A percentile compares a stretch with the other conserved stretches of the same genome.
Conservation (phyloP, 2,888 invertebrate species). For the Mythimna loreyi region DNA sequence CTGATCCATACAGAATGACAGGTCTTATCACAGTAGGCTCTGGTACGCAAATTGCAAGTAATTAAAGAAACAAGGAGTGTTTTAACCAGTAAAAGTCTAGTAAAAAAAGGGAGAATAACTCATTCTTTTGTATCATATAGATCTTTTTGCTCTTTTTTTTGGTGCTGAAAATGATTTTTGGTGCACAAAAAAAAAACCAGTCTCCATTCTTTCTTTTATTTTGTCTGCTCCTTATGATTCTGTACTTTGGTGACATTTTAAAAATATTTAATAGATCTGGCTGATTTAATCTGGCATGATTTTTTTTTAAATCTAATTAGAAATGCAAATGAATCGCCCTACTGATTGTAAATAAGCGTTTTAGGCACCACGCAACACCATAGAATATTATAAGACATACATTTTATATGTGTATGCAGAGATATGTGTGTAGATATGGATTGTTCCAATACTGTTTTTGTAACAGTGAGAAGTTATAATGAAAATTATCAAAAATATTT, state of each 20-base stretch:
- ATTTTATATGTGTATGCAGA: conserved; percentile 16
- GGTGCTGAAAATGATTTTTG: no score
- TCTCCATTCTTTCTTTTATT: no score
- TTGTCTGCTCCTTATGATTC: neutral
- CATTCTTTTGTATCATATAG: no score
- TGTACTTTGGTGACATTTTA: neutral
- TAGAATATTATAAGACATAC: conserved; percentile 17
- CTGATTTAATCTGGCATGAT: conserved; percentile 14
- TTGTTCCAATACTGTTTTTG: conserved; percentile 24
- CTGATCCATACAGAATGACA: no score
- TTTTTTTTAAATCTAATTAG: neutral
- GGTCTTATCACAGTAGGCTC: no score
- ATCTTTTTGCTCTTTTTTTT: no score
- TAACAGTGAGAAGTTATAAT: conserved; percentile 38
- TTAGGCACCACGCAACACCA: conserved; percentile 28
- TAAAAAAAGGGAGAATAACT: no score
- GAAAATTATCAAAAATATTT: conserved; percentile 7
- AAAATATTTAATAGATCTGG: no score
- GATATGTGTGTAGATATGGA: conserved; percentile 24
- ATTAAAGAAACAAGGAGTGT: no score
- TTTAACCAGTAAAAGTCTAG: no score
- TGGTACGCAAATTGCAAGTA: no score
- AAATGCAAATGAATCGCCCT: conserved; percentile 13
- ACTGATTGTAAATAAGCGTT: conserved; percentile 8
- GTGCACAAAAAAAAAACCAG: no score